These are phyloP conservation scores for Drosophila mulleri DNA, from an alignment of 2,888 invertebrate species.

Conservation along the genomic window DNA sequence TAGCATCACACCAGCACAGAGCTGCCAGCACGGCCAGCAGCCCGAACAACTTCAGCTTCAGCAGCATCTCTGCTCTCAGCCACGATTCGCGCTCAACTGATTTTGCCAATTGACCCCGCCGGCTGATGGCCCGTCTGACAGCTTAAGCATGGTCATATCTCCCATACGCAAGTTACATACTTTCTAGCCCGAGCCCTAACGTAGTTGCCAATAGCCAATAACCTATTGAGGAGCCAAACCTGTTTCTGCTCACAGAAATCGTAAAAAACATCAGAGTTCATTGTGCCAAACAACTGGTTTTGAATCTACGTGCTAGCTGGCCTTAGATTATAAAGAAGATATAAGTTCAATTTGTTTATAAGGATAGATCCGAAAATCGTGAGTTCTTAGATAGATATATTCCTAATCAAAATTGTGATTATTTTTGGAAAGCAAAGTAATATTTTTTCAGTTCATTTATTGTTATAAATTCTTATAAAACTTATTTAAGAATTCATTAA, in stretches of 20 bases:
- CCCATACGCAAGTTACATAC: constrained; percentile 25
- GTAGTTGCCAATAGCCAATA: constrained; percentile 6
- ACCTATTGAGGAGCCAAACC: constrained; percentile 44
- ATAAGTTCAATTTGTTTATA: not conserved
- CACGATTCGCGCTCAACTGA: constrained; percentile 47
- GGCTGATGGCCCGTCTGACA: not conserved
- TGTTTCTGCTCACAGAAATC: constrained; percentile 38
- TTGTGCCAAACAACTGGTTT: constrained; percentile 40
- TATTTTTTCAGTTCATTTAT: no score
- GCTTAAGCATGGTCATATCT: constrained; percentile 18
- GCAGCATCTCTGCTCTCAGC: constrained; percentile 29
- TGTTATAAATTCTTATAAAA: no score
- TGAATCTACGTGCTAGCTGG: not conserved
- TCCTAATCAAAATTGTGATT: no score
- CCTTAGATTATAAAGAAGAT: not conserved
- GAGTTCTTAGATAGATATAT: no score
- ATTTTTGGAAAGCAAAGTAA: no score
- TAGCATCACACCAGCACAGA: constrained; percentile 7
- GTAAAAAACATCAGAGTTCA: constrained; percentile 50
- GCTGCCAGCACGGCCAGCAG: constrained; percentile 15
- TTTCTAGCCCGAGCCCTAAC: not conserved
- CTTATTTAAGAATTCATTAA: no score
- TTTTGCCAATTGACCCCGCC: constrained; percentile 47
- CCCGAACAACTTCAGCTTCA: constrained; percentile 22
- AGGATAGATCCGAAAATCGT: no score